A percentile compares a stretch with the other conserved stretches of the same genome.
Conservation (phyloP, 2,797 vertebrate species). For the Lophius americanus region DNA sequence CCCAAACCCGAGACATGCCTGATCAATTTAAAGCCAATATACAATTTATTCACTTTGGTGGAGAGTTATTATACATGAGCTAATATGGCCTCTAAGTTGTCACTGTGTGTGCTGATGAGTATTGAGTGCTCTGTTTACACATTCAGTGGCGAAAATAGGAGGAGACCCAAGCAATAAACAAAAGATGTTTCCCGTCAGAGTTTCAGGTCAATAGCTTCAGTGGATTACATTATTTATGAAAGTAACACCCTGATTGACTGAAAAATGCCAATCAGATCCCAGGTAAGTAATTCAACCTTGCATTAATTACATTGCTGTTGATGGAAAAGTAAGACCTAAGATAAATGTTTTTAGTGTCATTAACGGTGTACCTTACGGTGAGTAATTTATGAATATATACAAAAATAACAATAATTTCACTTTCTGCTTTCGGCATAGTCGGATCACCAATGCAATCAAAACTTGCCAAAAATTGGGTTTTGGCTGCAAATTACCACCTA, state of each 20-base stretch:
- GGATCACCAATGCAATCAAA: no score
- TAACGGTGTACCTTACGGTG: no score
- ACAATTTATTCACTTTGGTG: constrained; percentile 79
- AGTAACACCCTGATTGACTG: neutral
- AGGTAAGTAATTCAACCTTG: no score
- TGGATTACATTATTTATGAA: constrained; percentile 25
- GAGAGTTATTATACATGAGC: constrained; percentile 68
- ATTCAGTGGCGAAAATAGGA: constrained; percentile 49
- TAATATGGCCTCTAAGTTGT: constrained; percentile 71
- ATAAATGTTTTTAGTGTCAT: no score
- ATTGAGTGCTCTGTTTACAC: constrained; percentile 67
- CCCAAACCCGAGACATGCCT: constrained; percentile 75
- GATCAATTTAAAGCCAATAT: constrained; percentile 82
- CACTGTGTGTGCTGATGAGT: constrained; percentile 71
- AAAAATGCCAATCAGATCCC: neutral
- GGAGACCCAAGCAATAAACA: constrained; percentile 47
- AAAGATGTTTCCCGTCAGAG: constrained; percentile 28
- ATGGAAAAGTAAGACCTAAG: no score
- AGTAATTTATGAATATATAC: no score
- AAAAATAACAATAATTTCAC: no score
- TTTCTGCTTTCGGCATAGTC: no score
- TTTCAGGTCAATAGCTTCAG: constrained; percentile 35
- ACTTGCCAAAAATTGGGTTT: no score
- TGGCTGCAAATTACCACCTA: no score
- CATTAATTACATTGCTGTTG: no score